Conservation (phyloP, 2,888 invertebrate genomes). For the Ceriagrion tenellum region DNA sequence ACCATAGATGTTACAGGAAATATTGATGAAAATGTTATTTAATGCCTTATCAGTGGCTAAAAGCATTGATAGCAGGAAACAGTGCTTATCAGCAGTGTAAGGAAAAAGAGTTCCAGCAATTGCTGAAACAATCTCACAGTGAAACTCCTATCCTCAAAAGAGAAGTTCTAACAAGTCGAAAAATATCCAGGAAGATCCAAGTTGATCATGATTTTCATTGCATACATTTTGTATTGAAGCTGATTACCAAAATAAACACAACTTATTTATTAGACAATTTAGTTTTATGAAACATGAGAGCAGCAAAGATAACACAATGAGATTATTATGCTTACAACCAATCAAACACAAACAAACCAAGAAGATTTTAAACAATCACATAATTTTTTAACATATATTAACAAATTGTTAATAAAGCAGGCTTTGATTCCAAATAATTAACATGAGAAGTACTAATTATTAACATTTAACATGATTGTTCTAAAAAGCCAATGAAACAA, state of each 20-base stretch:
- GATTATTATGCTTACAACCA: neutral
- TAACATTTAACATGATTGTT: neutral
- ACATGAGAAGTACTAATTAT: neutral
- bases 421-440: neutral
- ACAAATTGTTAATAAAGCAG: neutral
- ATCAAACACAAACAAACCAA: neutral
- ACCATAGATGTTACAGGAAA: too few species aligned
- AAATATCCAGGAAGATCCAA: too few species aligned
- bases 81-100: too few species aligned
- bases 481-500: neutral
- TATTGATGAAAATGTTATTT: too few species aligned
- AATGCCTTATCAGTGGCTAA: too few species aligned
- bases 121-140: too few species aligned
- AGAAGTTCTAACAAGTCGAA: too few species aligned
- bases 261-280: neutral
- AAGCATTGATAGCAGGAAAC: too few species aligned
- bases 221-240: neutral
- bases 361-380: too few species aligned
- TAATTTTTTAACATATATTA: neutral
- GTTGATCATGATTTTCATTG: neutral
- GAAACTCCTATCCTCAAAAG: too few species aligned
- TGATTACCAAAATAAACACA: neutral
- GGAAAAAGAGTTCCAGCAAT: too few species aligned
- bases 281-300: neutral
- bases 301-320: neutral